Conservation (phyloP, 1,140 invertebrate species). For the Sarcophaga peregrina region DNA sequence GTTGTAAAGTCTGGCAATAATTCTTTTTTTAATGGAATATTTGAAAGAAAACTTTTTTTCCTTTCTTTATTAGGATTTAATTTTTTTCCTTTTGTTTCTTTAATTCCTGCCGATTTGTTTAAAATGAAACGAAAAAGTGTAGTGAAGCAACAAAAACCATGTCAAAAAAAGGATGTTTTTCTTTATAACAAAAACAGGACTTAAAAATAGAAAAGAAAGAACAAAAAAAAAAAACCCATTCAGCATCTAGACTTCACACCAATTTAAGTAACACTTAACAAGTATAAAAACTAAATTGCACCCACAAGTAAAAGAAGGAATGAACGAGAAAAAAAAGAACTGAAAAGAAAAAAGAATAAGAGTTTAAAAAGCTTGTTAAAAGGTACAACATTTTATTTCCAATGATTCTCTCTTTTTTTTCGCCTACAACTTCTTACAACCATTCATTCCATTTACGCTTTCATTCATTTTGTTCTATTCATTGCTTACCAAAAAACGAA, state of each 20-base stretch:
- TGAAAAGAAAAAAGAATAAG: no score
- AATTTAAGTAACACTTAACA: slow-evolving; percentile 27
- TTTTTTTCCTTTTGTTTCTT: background rate
- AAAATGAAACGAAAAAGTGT: slow-evolving; percentile 3
- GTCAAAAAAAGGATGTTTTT: no score
- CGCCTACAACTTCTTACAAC: background rate
- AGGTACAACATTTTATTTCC: background rate
- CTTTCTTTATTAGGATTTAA: background rate
- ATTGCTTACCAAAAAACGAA: background rate
- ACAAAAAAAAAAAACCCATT: background rate
- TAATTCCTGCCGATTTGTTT: background rate
- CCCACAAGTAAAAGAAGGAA: background rate
- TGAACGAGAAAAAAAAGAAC: no score
- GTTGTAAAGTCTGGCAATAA: background rate
- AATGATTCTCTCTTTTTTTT: background rate
- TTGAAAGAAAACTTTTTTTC: no score
- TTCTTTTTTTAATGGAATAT: background rate
- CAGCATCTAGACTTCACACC: slow-evolving; percentile 13
- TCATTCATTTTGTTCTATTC: background rate
- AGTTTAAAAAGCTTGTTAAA: slow-evolving; percentile 21
- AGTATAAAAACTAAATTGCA: slow-evolving; percentile 25
- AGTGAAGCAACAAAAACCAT: background rate
- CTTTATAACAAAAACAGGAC: no score
- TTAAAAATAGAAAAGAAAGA: background rate
- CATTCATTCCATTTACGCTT: background rate